Conservation (phyloP, 2,888 invertebrate species). For the Ceriagrion tenellum region DNA sequence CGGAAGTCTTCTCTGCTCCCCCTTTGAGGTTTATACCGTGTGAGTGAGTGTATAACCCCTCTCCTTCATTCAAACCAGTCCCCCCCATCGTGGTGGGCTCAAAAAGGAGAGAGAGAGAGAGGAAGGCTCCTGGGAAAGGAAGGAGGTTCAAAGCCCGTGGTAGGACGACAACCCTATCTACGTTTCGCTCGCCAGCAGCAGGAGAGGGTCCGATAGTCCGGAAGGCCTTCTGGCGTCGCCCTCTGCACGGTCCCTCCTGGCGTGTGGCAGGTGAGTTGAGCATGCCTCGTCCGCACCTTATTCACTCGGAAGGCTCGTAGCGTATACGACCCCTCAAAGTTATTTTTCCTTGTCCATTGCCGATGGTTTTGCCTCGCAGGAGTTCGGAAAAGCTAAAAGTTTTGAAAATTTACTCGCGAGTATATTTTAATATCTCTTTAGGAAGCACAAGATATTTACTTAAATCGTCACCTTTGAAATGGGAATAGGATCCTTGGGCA, state of each 20-base stretch:
- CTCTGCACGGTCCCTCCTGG: not conserved
- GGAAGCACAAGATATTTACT: too few relatives aligned
- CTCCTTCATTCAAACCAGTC: not conserved
- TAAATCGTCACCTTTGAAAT: too few relatives aligned
- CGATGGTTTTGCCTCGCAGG: too few relatives aligned
- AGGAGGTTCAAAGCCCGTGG: not conserved
- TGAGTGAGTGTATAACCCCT: not conserved
- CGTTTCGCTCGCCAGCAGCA: not conserved
- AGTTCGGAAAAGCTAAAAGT: too few relatives aligned
- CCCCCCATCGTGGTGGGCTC: not conserved
- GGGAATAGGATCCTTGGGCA: too few relatives aligned
- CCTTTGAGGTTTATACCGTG: not conserved
- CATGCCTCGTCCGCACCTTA: not conserved
- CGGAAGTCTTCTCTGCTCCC: not conserved
- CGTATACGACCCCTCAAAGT: not conserved
- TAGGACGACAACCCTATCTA: not conserved
- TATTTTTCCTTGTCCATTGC: not conserved
- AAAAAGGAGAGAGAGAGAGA: not conserved
- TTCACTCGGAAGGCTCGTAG: not conserved
- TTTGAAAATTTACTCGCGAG: too few relatives aligned
- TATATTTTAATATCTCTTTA: too few relatives aligned
- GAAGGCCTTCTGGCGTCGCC: not conserved
- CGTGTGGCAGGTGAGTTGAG: not conserved
- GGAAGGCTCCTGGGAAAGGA: not conserved
- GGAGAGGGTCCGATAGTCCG: not conserved